These are phyloP conservation scores for Asarcornis scutulata DNA, from an alignment of 2,113 vertebrate genomes.

Conservation along the genomic window DNA sequence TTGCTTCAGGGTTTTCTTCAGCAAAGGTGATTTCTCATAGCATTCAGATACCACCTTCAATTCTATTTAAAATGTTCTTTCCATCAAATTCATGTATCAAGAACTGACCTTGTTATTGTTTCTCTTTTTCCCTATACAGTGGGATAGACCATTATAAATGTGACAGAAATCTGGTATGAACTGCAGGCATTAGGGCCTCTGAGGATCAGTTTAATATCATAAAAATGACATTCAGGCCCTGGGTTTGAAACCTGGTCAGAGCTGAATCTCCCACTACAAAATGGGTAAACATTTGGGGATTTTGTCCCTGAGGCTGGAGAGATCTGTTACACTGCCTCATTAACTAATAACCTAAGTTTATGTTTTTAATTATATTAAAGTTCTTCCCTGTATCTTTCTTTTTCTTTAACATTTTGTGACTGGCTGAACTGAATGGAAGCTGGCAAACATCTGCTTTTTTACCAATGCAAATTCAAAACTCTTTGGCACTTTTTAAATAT, in stretches of 20 bases:
- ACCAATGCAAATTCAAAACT: not conserved
- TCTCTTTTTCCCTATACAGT: not conserved
- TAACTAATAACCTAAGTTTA: not conserved
- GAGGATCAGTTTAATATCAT: not conserved
- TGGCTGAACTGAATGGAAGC: not conserved
- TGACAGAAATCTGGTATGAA: not conserved
- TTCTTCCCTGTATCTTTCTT: not conserved
- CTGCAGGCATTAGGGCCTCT: not conserved
- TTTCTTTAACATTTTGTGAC: not conserved
- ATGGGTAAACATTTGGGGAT: not conserved
- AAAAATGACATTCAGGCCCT: not conserved
- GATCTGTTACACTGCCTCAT: not conserved
- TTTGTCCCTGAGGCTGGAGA: not conserved
- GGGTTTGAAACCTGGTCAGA: not conserved
- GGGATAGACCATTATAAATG: not conserved
- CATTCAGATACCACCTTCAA: not conserved
- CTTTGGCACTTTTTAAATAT: not conserved
- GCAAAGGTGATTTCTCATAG: not conserved
- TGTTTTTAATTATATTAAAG: not conserved
- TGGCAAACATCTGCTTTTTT: not conserved
- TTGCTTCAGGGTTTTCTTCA: not conserved
- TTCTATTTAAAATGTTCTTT: conserved; percentile 13
- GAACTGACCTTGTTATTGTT: not conserved
- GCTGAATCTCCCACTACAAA: not conserved
- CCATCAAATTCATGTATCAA: not conserved